These are phyloP conservation scores for Amphibalanus amphitrite DNA, from an alignment of 1,140 invertebrate genomes.

Conservation along the genomic window DNA sequence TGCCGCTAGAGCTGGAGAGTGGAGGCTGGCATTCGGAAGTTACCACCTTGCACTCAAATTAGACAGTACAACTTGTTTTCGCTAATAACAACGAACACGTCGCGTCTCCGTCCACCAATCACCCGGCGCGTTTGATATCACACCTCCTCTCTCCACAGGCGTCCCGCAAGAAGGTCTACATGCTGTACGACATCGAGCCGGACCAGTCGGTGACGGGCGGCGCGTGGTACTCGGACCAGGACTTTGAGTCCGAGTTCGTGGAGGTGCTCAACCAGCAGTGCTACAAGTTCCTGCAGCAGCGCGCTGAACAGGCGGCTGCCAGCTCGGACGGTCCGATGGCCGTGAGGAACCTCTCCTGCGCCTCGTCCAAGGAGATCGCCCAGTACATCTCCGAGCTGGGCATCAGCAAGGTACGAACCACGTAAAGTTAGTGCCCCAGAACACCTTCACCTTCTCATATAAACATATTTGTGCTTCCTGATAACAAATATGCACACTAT, in stretches of 20 bases:
- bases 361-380: constrained; percentile 28
- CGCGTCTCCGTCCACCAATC: no score
- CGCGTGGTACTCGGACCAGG: constrained; percentile 94
- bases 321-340: constrained; percentile 55
- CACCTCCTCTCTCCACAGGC: constrained; percentile 37
- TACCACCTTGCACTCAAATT: no score
- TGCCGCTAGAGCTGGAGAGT: no score
- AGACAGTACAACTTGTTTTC: no score
- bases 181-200: constrained; percentile 86
- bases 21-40: no score
- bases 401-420: constrained; percentile 61
- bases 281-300: constrained; percentile 50
- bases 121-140: constrained; percentile 53
- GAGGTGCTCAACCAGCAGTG: constrained; percentile 88
- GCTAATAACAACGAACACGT: neutral
- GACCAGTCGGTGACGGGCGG: constrained; percentile 90
- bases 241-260: constrained; percentile 95
- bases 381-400: constrained; percentile 77
- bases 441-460: no score
- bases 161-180: constrained; percentile 91
- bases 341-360: constrained; percentile 34
- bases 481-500: no score
- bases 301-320: constrained; percentile 40
- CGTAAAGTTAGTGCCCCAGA: no score
- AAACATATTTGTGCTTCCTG: no score